Conservation (phyloP, 2,888 invertebrate genomes). For the Asteroscopus sphinx region DNA sequence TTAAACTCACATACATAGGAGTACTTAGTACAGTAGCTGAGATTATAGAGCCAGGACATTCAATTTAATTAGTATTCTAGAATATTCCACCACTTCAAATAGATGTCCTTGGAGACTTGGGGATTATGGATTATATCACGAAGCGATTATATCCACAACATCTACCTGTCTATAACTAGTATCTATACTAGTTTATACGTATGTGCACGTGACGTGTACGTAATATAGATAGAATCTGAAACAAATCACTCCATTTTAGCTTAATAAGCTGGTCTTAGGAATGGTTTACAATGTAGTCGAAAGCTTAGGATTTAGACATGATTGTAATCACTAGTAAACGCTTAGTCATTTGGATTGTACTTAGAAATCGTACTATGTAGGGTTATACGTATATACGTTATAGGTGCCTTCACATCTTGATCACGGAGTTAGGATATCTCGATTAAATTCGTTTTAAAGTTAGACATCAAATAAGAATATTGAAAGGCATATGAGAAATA, state of each 20-base stretch:
- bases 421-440: background rate
- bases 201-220: too few species aligned
- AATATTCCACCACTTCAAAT: slow-evolving; percentile 8
- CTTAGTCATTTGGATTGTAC: background rate
- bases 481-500: too few species aligned
- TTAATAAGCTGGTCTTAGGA: too few species aligned
- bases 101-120: background rate
- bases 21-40: too few species aligned
- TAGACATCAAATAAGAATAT: too few species aligned
- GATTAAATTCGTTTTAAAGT: too few species aligned
- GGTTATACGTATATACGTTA: background rate
- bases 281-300: too few species aligned
- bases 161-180: too few species aligned
- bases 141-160: background rate
- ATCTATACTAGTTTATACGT: too few species aligned
- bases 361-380: background rate
- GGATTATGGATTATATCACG: background rate
- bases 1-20: too few species aligned
- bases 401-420: background rate
- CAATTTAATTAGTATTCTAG: background rate
- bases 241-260: too few species aligned
- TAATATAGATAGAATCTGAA: too few species aligned
- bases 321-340: background rate
- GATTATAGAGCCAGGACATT: background rate
- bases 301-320: slow-evolving; percentile 5